Evolutionary conservation across 2,888 invertebrate species (phyloP), one percentile per base, ranked within the genome.

Genomic region (Leucania comma): DNA sequence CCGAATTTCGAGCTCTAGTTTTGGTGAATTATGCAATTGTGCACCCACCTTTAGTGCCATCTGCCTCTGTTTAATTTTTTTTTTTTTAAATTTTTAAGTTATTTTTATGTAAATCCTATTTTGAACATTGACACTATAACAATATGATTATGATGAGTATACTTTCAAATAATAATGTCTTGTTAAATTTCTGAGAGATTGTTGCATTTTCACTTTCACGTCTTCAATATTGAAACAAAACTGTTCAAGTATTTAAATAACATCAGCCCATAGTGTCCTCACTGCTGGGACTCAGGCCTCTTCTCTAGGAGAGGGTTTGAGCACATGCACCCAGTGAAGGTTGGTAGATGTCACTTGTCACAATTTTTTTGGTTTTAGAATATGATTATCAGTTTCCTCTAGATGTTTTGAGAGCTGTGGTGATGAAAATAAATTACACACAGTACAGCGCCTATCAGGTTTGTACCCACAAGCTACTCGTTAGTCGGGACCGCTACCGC

Each of bases 1-100:
- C 88, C 80, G 80, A 86, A 86, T 87, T 86, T 87, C 63, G 79
- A 75, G 67, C 86, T 87, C 88, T 82, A 87, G 83, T 90, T 89
- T 89, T 81, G 84, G 83, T 72, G 78, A 80, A 56, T 83, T 84
- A 79, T 70, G 78, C 69, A 71, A 76, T 69, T 81, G 75, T 80
- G 81, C 72, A 77, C 80, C 77, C 74, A 84, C 78, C 75, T 73
- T 84, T 76, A 75, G 59, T 62, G 69, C 32, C 68, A 84, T 85
- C 84, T 84, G 84, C 82, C 80, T 68, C 14, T 75, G 56, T 76
- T 78, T 72, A 81, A 69, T 80, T 56, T 9, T 74, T 83, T 80
- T 56, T 9, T 74, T 83, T 84, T 80, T 76, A 78, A 80, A 68
- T 68, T 74, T 69, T 72, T 73, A 29, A 59, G 63, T 26, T 58